These are phyloP conservation scores for Chaitophorus viminalis DNA, from an alignment of 2,888 invertebrate species.

Conservation along the genomic window DNA sequence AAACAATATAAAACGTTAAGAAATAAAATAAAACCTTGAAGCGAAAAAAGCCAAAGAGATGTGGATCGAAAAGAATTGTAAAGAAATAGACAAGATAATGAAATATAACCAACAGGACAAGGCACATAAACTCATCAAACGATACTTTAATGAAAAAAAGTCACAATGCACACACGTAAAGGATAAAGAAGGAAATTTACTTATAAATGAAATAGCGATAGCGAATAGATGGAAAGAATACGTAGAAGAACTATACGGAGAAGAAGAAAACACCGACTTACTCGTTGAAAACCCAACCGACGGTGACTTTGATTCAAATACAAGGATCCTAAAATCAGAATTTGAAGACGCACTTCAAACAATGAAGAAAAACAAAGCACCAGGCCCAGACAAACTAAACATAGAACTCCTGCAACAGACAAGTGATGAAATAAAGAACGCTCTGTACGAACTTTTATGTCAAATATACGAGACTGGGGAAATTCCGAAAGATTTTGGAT, in stretches of 20 bases:
- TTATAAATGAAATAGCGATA: slow-evolving; percentile 23
- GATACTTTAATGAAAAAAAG: slow-evolving; percentile 20
- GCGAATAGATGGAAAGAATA: slow-evolving; percentile 52
- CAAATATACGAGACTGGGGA: not conserved
- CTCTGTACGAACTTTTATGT: slow-evolving; percentile 32
- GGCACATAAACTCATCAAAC: slow-evolving; percentile 24
- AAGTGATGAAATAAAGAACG: slow-evolving; percentile 35
- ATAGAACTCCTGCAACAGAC: slow-evolving; percentile 35
- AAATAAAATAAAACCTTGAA: slow-evolving; percentile 36
- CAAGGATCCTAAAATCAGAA: slow-evolving; percentile 15
- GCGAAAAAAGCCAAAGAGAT: slow-evolving; percentile 31
- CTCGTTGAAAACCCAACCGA: slow-evolving; percentile 24
- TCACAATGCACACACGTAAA: slow-evolving; percentile 43
- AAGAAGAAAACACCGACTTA: slow-evolving; percentile 21
- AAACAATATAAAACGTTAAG: slow-evolving; percentile 22
- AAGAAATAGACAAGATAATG: slow-evolving; percentile 40
- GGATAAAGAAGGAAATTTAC: slow-evolving; percentile 43
- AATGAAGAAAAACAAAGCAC: not conserved
- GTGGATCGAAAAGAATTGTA: slow-evolving; percentile 29
- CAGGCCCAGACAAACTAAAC: slow-evolving; percentile 30
- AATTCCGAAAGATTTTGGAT: slow-evolving; percentile 44
- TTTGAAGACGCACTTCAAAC: slow-evolving; percentile 15
- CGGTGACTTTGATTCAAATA: slow-evolving; percentile 27
- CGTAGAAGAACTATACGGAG: slow-evolving; percentile 45
- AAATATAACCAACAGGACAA: slow-evolving; percentile 22